Percentiles rank a stretch among this genome's conserved stretches.
Evolutionary conservation across 2,113 vertebrate species (phyloP).

Genomic region (Sebastes schlegelii): DNA sequence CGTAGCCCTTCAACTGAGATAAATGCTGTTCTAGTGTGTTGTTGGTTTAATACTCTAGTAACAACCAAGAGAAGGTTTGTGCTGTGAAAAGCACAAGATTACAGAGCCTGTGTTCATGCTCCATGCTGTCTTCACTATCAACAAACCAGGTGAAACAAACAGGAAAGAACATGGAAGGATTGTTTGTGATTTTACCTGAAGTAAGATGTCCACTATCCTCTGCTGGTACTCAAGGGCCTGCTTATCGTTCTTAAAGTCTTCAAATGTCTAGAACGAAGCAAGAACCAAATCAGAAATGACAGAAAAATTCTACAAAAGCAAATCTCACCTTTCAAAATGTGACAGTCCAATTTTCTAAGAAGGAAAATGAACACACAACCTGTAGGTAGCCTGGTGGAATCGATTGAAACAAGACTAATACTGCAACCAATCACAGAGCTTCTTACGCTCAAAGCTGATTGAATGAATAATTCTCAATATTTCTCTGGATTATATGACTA

Average conservation of each 20-base stretch:
- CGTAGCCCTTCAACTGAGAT: neutral
- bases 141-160: neutral
- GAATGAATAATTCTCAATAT: too few species aligned
- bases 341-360: neutral
- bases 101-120: neutral
- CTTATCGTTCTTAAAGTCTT: conserved; percentile 99
- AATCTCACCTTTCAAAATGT: neutral
- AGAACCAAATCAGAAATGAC: conserved; percentile 1
- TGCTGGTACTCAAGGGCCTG: conserved; percentile 99
- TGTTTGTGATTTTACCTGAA: conserved; percentile 85
- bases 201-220: conserved; percentile 96
- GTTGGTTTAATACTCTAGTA: neutral
- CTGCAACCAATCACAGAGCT: too few species aligned
- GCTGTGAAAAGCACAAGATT: neutral
- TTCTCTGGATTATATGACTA: too few species aligned
- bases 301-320: neutral
- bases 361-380: neutral
- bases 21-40: neutral
- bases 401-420: neutral
- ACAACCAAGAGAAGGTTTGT: neutral
- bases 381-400: too few species aligned
- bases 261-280: conserved; percentile 90
- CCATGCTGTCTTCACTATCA: neutral
- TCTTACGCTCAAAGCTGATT: too few species aligned
- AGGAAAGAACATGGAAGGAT: neutral